Evolutionary conservation across 2,797 vertebrate genomes (phyloP).

Genomic region (Simalia tracyae): DNA sequence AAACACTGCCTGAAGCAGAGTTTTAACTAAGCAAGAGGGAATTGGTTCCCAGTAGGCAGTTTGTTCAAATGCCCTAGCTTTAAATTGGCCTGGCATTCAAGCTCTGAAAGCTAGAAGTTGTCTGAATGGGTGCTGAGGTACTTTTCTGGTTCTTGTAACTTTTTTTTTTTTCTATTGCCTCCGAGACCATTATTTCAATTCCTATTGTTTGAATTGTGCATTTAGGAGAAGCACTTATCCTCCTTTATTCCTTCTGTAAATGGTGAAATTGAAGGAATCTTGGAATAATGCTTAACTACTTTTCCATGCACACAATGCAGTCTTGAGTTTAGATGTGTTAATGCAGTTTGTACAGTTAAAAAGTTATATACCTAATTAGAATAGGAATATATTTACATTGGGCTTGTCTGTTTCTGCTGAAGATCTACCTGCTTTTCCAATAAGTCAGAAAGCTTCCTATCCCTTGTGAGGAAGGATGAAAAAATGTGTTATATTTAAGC

Average conservation of each 20-base stretch:
- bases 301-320: no score
- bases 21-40: constrained; percentile 4
- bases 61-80: constrained; percentile 6
- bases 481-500: background rate
- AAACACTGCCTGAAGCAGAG: constrained; percentile 22
- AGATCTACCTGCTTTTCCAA: background rate
- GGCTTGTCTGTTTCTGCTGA: background rate
- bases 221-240: background rate
- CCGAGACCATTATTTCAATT: constrained; percentile 6
- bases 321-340: background rate
- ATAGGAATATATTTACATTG: background rate
- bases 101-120: constrained; percentile 16
- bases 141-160: constrained; percentile 3
- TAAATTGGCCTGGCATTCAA: constrained; percentile 25
- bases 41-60: constrained; percentile 10
- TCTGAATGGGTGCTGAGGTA: background rate
- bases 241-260: background rate
- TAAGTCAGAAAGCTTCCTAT: background rate
- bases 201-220: background rate
- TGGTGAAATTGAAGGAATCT: background rate
- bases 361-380: background rate
- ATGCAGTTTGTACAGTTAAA: background rate
- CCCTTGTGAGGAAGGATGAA: background rate
- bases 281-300: background rate
- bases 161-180: background rate